A percentile compares a stretch with the other conserved stretches of the same genome.
These are phyloP conservation scores for Tyrannus savana DNA, from an alignment of 2,113 vertebrate species.

Conservation along the genomic window DNA sequence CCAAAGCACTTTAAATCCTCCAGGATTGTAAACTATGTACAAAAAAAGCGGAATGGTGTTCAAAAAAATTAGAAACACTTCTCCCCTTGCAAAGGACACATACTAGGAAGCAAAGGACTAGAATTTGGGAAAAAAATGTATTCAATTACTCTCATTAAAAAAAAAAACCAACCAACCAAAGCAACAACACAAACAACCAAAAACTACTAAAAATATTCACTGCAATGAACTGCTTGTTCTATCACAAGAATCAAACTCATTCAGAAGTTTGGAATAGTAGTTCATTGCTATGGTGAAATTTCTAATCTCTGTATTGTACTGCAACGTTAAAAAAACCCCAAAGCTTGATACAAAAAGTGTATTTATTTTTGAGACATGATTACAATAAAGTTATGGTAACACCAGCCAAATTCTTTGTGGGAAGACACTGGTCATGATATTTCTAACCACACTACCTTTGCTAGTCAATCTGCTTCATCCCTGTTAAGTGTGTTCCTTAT, in stretches of 20 bases:
- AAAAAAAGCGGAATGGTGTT: background rate
- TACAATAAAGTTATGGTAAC: background rate
- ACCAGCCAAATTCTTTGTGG: background rate
- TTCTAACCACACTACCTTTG: background rate
- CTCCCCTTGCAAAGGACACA: background rate
- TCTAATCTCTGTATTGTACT: background rate
- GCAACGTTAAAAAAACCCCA: background rate
- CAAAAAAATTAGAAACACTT: background rate
- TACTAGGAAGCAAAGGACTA: background rate
- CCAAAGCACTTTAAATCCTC: background rate
- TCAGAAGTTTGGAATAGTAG: background rate
- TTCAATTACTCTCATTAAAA: background rate
- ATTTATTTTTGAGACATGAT: background rate
- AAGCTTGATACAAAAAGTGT: background rate
- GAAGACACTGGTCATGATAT: background rate
- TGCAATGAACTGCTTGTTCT: background rate
- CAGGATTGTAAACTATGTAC: background rate
- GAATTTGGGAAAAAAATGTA: background rate
- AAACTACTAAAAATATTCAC: background rate
- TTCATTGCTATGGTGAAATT: background rate
- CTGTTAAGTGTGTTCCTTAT: background rate
- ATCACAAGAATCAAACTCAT: background rate
- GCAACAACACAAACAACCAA: background rate
- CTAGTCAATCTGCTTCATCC: background rate
- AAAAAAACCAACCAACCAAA: background rate